Conservation (phyloP, 2,888 invertebrate species). For the Lymantria monacha region DNA sequence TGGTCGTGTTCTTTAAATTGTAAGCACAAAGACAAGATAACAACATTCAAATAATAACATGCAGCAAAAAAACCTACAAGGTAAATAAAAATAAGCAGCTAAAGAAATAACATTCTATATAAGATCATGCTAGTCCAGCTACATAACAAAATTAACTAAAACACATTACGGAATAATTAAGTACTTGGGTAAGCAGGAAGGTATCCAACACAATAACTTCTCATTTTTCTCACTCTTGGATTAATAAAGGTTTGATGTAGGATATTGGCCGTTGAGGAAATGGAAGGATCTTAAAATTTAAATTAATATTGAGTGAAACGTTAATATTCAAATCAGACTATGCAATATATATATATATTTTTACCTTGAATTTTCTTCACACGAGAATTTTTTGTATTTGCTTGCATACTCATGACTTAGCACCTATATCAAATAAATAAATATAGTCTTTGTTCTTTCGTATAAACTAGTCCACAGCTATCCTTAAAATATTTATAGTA, state of each 20-base stretch:
- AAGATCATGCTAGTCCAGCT: not conserved
- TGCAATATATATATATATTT: constrained; percentile 27
- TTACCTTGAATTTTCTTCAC: constrained; percentile 54
- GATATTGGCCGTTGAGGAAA: constrained; percentile 61
- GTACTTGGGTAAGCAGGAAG: constrained; percentile 65
- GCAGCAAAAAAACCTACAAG: not conserved
- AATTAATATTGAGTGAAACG: constrained; percentile 2
- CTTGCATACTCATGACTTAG: constrained; percentile 45
- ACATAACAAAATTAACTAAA: not conserved
- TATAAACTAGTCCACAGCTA: constrained; percentile 4
- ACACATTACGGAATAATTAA: constrained; percentile 14
- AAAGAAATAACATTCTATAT: not conserved
- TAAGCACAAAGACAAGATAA: not conserved
- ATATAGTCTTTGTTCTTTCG: constrained; percentile 4
- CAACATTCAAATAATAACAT: not conserved
- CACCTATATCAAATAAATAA: not conserved
- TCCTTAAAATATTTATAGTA: constrained; percentile 4
- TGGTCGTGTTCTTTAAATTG: not conserved
- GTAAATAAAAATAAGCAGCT: not conserved
- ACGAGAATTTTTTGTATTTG: constrained; percentile 39
- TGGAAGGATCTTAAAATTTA: constrained; percentile 57
- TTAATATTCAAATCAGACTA: not conserved
- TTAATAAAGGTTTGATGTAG: constrained; percentile 41
- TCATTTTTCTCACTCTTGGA: constrained; percentile 52
- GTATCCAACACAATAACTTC: constrained; percentile 51